Evolutionary conservation across 2,888 invertebrate genomes (phyloP).

Genomic region (Caenorhabditis imperialis): DNA sequence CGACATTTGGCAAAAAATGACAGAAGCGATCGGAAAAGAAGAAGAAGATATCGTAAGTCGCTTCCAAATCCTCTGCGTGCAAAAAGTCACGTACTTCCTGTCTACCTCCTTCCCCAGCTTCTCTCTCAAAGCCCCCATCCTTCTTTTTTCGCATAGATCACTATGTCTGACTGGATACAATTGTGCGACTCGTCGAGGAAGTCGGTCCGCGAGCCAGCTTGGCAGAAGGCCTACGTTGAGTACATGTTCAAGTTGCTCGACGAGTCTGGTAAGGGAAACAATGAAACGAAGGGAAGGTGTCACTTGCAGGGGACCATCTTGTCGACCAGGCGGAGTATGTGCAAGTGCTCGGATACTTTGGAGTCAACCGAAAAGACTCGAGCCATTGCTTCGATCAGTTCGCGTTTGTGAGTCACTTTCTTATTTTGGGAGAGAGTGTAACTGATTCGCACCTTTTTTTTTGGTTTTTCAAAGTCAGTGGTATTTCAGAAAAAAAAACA

Average conservation of each 20-base stretch:
- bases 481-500: too few species aligned
- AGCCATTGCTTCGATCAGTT: slow-evolving; percentile 59
- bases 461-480: too few species aligned
- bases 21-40: slow-evolving; percentile 55
- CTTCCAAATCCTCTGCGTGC: slow-evolving; percentile 1
- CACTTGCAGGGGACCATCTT: slow-evolving; percentile 59
- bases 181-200: slow-evolving; percentile 52
- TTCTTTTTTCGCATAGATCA: slow-evolving; percentile 44
- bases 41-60: slow-evolving; percentile 49
- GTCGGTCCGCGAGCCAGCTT: slow-evolving; percentile 44
- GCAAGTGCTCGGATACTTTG: slow-evolving; percentile 62
- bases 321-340: slow-evolving; percentile 63
- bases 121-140: slow-evolving; percentile 14
- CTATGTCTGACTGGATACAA: slow-evolving; percentile 54
- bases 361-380: slow-evolving; percentile 45
- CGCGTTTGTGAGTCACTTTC: slow-evolving; percentile 57
- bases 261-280: slow-evolving; percentile 51
- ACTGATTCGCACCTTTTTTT: too few species aligned
- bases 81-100: slow-evolving; percentile 23
- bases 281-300: slow-evolving; percentile 7
- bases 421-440: too few species aligned
- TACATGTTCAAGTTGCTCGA: slow-evolving; percentile 63
- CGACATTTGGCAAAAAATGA: slow-evolving; percentile 59
- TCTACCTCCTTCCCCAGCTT: neutral
- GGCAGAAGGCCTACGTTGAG: slow-evolving; percentile 62